Evolutionary conservation across 2,888 invertebrate genomes (phyloP), one percentile per base, ranked within the genome.

Genomic region (Polymixis flavicincta): DNA sequence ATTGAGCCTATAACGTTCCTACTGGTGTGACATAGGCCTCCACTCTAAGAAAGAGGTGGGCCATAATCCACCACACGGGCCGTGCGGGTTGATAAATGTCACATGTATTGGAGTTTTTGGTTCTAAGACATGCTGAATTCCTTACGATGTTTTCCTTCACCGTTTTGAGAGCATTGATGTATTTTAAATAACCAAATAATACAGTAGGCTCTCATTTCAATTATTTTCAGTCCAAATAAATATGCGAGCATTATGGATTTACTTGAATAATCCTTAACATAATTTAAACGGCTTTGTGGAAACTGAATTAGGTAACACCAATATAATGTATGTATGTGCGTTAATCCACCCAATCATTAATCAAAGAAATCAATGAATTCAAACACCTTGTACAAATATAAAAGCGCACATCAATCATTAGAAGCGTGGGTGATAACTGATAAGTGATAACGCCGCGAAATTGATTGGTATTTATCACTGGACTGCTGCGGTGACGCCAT

Each of bases 381-480:
- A 67, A 75, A 67, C 57, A 76, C 50, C 57, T 67, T 61, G 54
- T 68, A 72, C 42, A 42, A 45, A 57, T 50, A 65, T 57, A 73
- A 78, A 82, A 71, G 54, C 60, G 19, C 28, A 19, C 70, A 82
- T 82, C 59, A 80, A 82, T 82, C 83, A 80, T 76, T 83, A 68
- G 28, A 50, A 70, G 76, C 78, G 86, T 86, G 83, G 86, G 79
- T 78, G 84, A 68, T 82, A 73, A 71, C 74, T 80, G 76, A 76
- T 84, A 75, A 73, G 74, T 76, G 78, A 80, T 85, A 75, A 76
- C 13, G 61, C 32, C n/a, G 52, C 57, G 60, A 73, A 83, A 85
- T 86, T 83, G 81, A 85, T 86, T 80, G 72, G 54, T 80, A 76
- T 66, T 81, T 80, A 85, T 78, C 80, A 83, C 78, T 54, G 61